These are phyloP conservation scores for Eulimnadia texana DNA, from an alignment of 1,140 invertebrate genomes.

Conservation along the genomic window DNA sequence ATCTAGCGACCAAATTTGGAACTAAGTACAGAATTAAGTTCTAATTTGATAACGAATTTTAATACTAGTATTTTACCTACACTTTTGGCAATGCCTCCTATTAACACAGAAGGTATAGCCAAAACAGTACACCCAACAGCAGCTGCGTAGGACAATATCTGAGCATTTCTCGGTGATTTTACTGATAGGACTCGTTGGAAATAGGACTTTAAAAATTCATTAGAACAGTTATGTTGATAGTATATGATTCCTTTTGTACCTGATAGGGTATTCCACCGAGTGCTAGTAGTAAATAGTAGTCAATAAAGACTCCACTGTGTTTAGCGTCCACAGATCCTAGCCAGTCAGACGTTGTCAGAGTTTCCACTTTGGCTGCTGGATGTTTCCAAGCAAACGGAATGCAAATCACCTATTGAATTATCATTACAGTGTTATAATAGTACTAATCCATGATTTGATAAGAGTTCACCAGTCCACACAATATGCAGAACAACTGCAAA, in stretches of 20 bases:
- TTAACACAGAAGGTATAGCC: constrained; percentile 55
- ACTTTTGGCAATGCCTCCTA: constrained; percentile 54
- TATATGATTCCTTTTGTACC: constrained; percentile 29
- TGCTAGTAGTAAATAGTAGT: constrained; percentile 51
- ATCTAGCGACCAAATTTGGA: too few relatives aligned
- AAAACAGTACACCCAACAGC: constrained; percentile 56
- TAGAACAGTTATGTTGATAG: neutral
- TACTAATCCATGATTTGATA: too few relatives aligned
- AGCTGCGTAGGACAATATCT: constrained; percentile 52
- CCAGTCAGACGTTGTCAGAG: constrained; percentile 41
- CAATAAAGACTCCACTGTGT: constrained; percentile 47
- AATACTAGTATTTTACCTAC: constrained; percentile 33
- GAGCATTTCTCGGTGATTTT: constrained; percentile 47
- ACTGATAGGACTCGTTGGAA: constrained; percentile 67
- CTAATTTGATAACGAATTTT: neutral
- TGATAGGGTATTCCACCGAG: constrained; percentile 78
- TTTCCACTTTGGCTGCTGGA: constrained; percentile 38
- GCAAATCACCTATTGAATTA: constrained; percentile 38
- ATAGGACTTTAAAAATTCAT: constrained; percentile 30
- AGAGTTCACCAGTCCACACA: constrained; percentile 55
- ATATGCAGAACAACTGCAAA: constrained; percentile 58
- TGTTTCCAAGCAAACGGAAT: constrained; percentile 50
- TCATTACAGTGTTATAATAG: neutral
- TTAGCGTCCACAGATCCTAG: constrained; percentile 41
- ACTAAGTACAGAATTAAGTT: too few relatives aligned